Base-by-base conservation (phyloP, 2,797 vertebrate species). In the Heliangelus exortis region DNA sequence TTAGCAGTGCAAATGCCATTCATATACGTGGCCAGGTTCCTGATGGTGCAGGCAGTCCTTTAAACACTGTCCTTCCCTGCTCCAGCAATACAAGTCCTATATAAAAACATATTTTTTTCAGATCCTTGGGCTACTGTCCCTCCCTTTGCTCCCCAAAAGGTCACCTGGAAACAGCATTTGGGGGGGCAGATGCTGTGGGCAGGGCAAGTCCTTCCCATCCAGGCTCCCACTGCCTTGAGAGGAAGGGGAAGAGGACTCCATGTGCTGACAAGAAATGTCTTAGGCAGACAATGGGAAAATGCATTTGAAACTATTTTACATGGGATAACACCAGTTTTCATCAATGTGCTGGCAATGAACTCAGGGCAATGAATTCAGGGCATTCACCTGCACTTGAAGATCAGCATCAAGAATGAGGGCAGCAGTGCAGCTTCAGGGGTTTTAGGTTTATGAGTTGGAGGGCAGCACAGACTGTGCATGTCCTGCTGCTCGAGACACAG, bases 1-100 rank as follows among this genome's bases (percentile, higher is more conserved):
- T 96, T 96, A 95, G 86, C 86, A 77, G 77, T 80, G 57, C 75
- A 82, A 95, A 79, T 65, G 90, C 84, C 94, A 94, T 20, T 93
- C 83, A 77, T 5, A 8, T 25, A 84, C 23, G 12, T 84, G 88
- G 77, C 77, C 88, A 79, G 84, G 86, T 34, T 94, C 63, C 74
- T 87, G 90, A 71, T 65, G 41, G 62, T 17, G 14, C 67, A 59
- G 31, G 15, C 66, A 80, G 31, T 43, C 43, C 67, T 95, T 90
- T 94, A n/a, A 77, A 73, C 47, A 15, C 67, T 22, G 33, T 43
- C 75, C 67, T 94, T 75, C 33, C n/a, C 55, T 33, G 53, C 48
- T 76, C 51, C 63, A 57, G 58, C 36, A 88, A 61, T 25, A 6
- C 3, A 54, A 69, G 41, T 54, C 31, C 57, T 57, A 6, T 57